Conservation (phyloP, 2,797 vertebrate genomes). For the Thaleichthys pacificus region DNA sequence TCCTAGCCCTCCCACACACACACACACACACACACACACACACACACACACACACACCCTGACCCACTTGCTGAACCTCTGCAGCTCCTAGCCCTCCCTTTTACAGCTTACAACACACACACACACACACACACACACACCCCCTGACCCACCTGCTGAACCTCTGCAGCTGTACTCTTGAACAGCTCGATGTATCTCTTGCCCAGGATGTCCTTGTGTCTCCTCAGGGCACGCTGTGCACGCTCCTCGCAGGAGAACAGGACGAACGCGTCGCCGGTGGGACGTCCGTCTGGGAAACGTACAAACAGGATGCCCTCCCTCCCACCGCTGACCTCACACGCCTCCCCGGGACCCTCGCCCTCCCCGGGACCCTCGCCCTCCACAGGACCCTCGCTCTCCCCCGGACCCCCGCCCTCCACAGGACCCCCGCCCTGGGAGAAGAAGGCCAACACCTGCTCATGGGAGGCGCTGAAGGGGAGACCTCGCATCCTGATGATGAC, state of each 20-base stretch:
- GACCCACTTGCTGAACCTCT: constrained; percentile 91
- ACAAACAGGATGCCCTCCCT: constrained; percentile 93
- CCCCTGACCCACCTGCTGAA: constrained; percentile 84
- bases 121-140: constrained; percentile 4
- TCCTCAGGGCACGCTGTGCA: constrained; percentile 91
- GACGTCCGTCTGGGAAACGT: constrained; percentile 92
- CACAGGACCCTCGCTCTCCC: constrained; percentile 74
- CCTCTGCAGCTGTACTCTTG: constrained; percentile 95
- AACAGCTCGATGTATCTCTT: constrained; percentile 98
- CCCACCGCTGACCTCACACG: constrained; percentile 85
- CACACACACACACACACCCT: constrained; percentile 9
- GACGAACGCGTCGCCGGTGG: constrained; percentile 95
- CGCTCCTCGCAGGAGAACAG: constrained; percentile 93
- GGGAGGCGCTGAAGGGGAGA: constrained; percentile 92
- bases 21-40: constrained; percentile 13
- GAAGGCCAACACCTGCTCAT: constrained; percentile 88
- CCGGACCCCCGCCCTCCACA: constrained; percentile 81
- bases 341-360: constrained; percentile 55
- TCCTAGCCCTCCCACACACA: neutral
- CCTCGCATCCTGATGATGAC: constrained; percentile 94
- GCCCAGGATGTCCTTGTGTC: constrained; percentile 95
- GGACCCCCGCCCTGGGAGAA: constrained; percentile 73
- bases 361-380: constrained; percentile 39
- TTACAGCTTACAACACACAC: constrained; percentile 11
- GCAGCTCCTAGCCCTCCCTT: constrained; percentile 52